Percentiles rank a stretch among this genome's conserved stretches.
phyloP scores from a whole-genome alignment of 2,797 vertebrate species.

The Chlorospingus flavigularis region DNA sequence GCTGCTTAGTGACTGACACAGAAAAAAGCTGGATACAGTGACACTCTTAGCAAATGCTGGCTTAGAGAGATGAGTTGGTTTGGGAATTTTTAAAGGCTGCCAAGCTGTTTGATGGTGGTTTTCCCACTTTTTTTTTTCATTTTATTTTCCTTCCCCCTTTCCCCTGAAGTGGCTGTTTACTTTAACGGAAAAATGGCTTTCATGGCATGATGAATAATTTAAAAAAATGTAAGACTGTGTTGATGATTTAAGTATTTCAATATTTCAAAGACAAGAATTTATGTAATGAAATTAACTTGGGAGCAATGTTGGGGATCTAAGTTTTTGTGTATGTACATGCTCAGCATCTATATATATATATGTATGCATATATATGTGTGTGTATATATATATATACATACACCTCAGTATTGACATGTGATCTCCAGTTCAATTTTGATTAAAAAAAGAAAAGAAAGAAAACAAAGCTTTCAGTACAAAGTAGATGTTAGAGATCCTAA shows the following conservation, averaged over 20 bases:
- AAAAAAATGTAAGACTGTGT: neutral
- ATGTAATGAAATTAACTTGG: neutral
- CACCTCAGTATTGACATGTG: neutral
- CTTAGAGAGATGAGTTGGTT: neutral
- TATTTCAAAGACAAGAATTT: conserved; percentile 1
- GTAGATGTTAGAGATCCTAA: neutral
- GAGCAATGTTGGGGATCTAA: neutral
- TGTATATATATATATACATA: neutral
- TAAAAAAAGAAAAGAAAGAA: neutral
- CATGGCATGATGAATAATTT: neutral
- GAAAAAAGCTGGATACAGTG: neutral
- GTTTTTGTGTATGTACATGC: neutral
- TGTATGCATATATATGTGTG: too few relatives aligned
- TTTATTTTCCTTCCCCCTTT: neutral
- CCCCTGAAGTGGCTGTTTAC: neutral
- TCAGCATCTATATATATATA: neutral
- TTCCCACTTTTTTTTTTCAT: neutral
- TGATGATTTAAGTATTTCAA: neutral
- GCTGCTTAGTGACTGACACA: neutral
- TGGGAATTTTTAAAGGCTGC: neutral
- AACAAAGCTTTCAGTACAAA: neutral
- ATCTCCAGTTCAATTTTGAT: neutral
- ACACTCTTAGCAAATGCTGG: neutral
- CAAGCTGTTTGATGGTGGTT: neutral
- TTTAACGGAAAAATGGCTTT: neutral